Evolutionary conservation across 2,888 invertebrate genomes (phyloP).

Genomic region (Nomada hirtipes): DNA sequence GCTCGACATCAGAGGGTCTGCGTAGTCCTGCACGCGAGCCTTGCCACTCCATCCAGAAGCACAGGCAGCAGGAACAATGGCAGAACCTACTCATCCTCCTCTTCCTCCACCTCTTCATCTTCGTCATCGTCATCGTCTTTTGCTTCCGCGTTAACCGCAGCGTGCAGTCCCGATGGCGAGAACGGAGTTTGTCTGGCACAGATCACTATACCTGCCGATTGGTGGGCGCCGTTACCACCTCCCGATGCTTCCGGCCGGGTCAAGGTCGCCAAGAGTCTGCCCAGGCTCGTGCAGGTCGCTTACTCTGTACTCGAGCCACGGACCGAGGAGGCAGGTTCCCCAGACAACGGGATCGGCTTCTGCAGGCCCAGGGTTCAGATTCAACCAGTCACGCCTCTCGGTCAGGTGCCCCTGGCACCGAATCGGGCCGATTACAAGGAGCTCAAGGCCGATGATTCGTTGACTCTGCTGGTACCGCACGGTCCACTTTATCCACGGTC

Average conservation of each 20-base stretch:
- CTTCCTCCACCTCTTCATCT: conserved; percentile 51
- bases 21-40: conserved; percentile 91
- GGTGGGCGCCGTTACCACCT: conserved; percentile 93
- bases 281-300: conserved; percentile 91
- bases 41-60: conserved; percentile 85
- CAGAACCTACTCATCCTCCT: conserved; percentile 55
- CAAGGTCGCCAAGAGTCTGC: conserved; percentile 87
- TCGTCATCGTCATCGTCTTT: conserved; percentile 47
- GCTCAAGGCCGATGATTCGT: conserved; percentile 92
- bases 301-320: conserved; percentile 95
- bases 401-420: conserved; percentile 89
- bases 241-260: conserved; percentile 85
- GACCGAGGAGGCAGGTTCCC: conserved; percentile 85
- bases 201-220: conserved; percentile 92
- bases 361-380: conserved; percentile 91
- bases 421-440: conserved; percentile 94
- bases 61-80: conserved; percentile 73
- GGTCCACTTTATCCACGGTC: conserved; percentile 95
- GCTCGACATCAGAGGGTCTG: conserved; percentile 91
- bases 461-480: conserved; percentile 94
- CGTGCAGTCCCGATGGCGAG: conserved; percentile 97
- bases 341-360: conserved; percentile 62
- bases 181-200: conserved; percentile 97
- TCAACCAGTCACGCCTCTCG: conserved; percentile 86
- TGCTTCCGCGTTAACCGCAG: conserved; percentile 89